These are phyloP conservation scores for Eulithis testata DNA, from an alignment of 2,888 invertebrate genomes.

Conservation along the genomic window DNA sequence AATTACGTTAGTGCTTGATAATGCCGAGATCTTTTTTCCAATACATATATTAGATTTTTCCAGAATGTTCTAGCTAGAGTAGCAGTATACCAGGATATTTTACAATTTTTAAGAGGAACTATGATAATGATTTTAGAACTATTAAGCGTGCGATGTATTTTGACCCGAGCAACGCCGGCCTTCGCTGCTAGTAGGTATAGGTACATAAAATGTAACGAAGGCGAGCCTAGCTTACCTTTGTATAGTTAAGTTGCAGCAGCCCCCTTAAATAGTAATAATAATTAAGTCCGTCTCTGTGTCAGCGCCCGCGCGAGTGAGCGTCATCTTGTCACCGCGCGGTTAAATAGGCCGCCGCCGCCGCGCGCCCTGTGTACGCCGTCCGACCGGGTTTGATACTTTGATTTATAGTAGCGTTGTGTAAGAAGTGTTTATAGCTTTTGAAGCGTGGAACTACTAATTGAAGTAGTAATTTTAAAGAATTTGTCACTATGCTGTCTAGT, in stretches of 20 bases:
- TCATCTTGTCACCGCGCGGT: slow-evolving; percentile 83
- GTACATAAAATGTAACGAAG: too few relatives aligned
- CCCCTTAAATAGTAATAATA: neutral
- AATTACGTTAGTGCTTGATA: too few relatives aligned
- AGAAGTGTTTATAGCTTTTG: neutral
- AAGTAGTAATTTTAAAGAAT: neutral
- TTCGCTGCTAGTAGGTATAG: too few relatives aligned
- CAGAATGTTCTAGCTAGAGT: too few relatives aligned
- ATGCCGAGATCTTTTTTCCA: too few relatives aligned
- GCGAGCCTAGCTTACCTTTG: too few relatives aligned
- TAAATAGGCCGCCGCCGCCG: slow-evolving; percentile 74
- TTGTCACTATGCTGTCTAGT: neutral
- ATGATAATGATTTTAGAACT: too few relatives aligned
- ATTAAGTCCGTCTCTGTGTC: slow-evolving; percentile 23
- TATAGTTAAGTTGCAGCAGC: neutral
- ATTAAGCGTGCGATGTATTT: too few relatives aligned
- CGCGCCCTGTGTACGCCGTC: slow-evolving; percentile 51
- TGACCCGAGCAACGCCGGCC: too few relatives aligned
- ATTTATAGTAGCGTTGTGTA: neutral
- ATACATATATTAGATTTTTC: too few relatives aligned
- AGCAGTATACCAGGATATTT: too few relatives aligned
- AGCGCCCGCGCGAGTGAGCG: slow-evolving; percentile 69
- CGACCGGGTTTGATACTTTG: slow-evolving; percentile 7
- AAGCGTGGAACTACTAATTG: neutral
- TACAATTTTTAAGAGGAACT: too few relatives aligned